phyloP scores from a whole-genome alignment of 2,888 invertebrate species.

The Coenonympha arcania region DNA sequence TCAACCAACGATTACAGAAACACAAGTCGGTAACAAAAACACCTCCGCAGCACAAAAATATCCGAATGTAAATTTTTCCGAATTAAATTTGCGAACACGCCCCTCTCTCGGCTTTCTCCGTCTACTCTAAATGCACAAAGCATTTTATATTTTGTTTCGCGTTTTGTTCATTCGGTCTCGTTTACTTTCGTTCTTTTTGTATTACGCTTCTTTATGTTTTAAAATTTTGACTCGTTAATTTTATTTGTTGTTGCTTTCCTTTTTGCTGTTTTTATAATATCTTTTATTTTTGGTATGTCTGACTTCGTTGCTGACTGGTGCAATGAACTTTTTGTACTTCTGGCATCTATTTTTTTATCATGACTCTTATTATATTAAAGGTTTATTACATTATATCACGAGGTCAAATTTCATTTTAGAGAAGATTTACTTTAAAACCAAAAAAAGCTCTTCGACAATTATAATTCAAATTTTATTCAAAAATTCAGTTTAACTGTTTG shows the following conservation, averaged over 20 bases:
- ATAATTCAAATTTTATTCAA: too few relatives aligned
- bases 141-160: constrained; percentile 23
- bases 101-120: constrained; percentile 14
- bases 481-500: too few relatives aligned
- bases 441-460: too few relatives aligned
- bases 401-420: too few relatives aligned
- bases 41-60: constrained; percentile 12
- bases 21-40: background rate
- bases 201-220: constrained; percentile 11
- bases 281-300: background rate
- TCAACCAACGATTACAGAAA: background rate
- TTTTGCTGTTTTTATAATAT: background rate
- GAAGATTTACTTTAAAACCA: too few relatives aligned
- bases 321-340: too few relatives aligned
- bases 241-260: constrained; percentile 4
- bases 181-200: constrained; percentile 23
- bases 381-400: too few relatives aligned
- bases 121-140: constrained; percentile 26
- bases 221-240: constrained; percentile 15
- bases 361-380: too few relatives aligned
- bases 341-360: too few relatives aligned
- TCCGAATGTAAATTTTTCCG: constrained; percentile 19
- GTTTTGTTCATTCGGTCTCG: constrained; percentile 21
- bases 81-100: constrained; percentile 19
- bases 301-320: background rate